These are phyloP conservation scores for Labrus mixtus DNA, from an alignment of 2,113 vertebrate species.

Conservation along the genomic window DNA sequence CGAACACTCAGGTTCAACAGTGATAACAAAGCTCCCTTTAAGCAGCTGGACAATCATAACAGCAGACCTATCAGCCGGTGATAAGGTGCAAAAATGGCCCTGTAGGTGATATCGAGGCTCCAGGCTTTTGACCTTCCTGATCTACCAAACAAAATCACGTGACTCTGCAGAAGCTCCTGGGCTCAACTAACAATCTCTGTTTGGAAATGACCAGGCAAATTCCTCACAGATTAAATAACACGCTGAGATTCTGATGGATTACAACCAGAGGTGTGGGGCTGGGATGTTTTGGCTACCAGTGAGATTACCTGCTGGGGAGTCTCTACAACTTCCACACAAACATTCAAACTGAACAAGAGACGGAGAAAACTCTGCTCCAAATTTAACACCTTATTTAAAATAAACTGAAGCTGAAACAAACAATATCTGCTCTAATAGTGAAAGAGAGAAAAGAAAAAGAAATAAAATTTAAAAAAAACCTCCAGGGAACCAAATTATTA, in stretches of 20 bases:
- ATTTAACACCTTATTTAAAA: too few species aligned
- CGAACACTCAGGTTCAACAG: conserved; percentile 58
- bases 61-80: conserved; percentile 65
- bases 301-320: conserved; percentile 74
- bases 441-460: too few species aligned
- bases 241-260: conserved; percentile 68
- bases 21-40: conserved; percentile 66
- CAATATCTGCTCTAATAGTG: too few species aligned
- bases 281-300: conserved; percentile 80
- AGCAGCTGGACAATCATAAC: conserved; percentile 69
- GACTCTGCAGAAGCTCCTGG: conserved; percentile 26
- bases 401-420: too few species aligned
- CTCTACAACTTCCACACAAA: conserved; percentile 23
- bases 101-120: conserved; percentile 73
- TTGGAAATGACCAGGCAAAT: conserved; percentile 59
- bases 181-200: conserved; percentile 33
- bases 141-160: conserved; percentile 57
- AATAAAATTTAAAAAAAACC: too few species aligned
- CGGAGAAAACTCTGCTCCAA: too few species aligned
- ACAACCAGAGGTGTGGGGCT: conserved; percentile 54
- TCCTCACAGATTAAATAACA: conserved; percentile 75
- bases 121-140: conserved; percentile 72
- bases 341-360: neutral
- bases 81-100: conserved; percentile 67
- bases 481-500: too few species aligned